Evolutionary conservation across 2,113 vertebrate genomes (phyloP).

Genomic region (Danio rerio): GRCz12tu NC_133198.1:25700001-25700500

Average conservation of each 20-base stretch:
- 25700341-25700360: neutral
- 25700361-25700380: neutral
- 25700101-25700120: neutral
- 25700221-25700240: neutral
- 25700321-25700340: neutral
- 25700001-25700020: neutral
- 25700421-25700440: neutral
- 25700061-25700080: too few species aligned
- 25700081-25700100: neutral
- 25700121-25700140: neutral
- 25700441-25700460: neutral
- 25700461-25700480: neutral
- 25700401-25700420: neutral
- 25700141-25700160: neutral
- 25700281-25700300: neutral
- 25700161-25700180: neutral
- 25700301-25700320: neutral
- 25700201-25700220: slow-evolving; percentile 33
- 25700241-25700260: neutral
- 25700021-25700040: neutral
- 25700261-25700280: neutral
- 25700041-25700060: neutral
- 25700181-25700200: slow-evolving; percentile 11
- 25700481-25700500: neutral
- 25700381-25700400: neutral